Evolutionary conservation across 1,140 invertebrate genomes (phyloP), one percentile per base, ranked within the genome.

Genomic region (Contarinia nasturtii): DNA sequence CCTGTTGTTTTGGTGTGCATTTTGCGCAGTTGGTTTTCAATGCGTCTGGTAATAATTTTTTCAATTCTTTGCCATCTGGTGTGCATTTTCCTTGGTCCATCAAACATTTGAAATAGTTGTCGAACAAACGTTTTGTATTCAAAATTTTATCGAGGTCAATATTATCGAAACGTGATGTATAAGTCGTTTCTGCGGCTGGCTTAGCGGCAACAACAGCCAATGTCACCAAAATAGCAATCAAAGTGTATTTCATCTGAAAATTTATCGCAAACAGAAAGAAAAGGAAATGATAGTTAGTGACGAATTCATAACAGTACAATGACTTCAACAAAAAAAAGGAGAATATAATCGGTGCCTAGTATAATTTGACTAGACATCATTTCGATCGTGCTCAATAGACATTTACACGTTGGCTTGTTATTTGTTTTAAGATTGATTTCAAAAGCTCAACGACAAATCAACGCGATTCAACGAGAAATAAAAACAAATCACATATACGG

Each of bases 91-190:
- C 77, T 44, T 68, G 66, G 0, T 77, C 76, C 52, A 83, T 48
- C 1, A 85, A 51, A 56, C 82, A 86, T 48, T 81, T 71, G 7
- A 69, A 58, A 51, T 85, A 83, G 44, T 70, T 75, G 1, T 59
- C 64, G 4, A 84, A 60, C 15, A 86, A 61, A 33, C 80, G 66
- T 1, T 79, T 72, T 47, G 75, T 84, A 0, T 64, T 59, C 1
- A 85, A 57, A 44, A 86, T 76, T 50, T 77, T 69, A 36, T 82
- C 71, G 12, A 84, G 19, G 56, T 85, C 64, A 27, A 85, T 64
- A 51, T 77, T 76, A 57, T 85, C 82, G 54, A 74, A 85, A 59
- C 78, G 82, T 17, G 70, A 73, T 0, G 79, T 79, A 55, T 85
- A 85, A 10, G 27, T 27, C 50, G 71, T 73, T 0, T 70, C 67